Conservation (phyloP, 2,797 vertebrate species). For the Amblyopsis hoosieri region DNA sequence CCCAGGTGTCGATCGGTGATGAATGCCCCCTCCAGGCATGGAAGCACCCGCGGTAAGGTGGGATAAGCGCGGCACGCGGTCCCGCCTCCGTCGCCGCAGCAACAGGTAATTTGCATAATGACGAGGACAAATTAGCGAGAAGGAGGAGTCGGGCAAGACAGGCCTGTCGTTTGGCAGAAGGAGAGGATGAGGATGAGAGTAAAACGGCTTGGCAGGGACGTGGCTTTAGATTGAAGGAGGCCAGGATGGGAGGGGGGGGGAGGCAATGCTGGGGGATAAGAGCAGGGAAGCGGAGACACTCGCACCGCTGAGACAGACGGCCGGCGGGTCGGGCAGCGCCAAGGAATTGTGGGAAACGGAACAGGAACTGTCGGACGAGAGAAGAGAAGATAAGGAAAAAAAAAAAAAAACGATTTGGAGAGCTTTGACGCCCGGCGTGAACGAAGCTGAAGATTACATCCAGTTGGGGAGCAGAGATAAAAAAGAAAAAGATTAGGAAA, state of each 20-base stretch:
- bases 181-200: conserved; percentile 56
- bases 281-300: conserved; percentile 42
- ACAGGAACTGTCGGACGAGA: conserved; percentile 18
- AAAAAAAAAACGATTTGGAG: conserved; percentile 10
- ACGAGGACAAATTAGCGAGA: conserved; percentile 63
- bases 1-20: conserved; percentile 24
- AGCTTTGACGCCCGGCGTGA: conserved; percentile 18
- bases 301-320: conserved; percentile 54
- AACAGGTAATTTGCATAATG: conserved; percentile 72
- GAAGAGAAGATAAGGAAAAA: not conserved
- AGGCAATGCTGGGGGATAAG: not conserved
- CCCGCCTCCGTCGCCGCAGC: conserved; percentile 38
- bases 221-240: conserved; percentile 39
- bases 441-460: conserved; percentile 33
- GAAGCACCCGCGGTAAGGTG: not conserved
- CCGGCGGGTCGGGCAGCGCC: conserved; percentile 35
- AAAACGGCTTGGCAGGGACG: conserved; percentile 59
- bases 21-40: conserved; percentile 2
- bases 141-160: conserved; percentile 48
- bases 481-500: conserved; percentile 18
- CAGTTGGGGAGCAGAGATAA: conserved; percentile 25
- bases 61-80: conserved; percentile 9
- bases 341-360: conserved; percentile 28
- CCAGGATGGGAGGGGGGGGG: conserved; percentile 19
- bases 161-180: conserved; percentile 55